These are phyloP conservation scores for Menidia menidia DNA, from an alignment of 2,797 vertebrate genomes.

Conservation along the genomic window DNA sequence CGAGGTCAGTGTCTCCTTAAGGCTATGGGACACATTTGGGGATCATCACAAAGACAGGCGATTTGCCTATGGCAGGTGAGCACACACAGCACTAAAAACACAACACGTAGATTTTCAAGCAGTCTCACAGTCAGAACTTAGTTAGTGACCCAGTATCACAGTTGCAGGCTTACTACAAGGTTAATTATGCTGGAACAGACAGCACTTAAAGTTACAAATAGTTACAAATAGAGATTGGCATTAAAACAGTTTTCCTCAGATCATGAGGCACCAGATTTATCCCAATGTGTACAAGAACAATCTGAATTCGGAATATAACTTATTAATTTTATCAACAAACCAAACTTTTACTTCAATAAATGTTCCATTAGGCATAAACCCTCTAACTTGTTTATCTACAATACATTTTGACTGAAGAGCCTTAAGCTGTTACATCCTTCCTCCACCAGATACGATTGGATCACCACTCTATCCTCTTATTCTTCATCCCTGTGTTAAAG, in stretches of 20 bases:
- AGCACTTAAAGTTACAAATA: constrained; percentile 20
- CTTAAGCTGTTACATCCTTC: constrained; percentile 59
- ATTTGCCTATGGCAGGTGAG: constrained; percentile 90
- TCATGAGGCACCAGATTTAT: constrained; percentile 16
- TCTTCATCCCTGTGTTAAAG: constrained; percentile 54
- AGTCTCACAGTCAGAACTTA: constrained; percentile 40
- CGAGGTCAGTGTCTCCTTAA: constrained; percentile 89
- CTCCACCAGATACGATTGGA: constrained; percentile 61
- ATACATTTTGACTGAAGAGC: constrained; percentile 49
- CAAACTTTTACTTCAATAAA: constrained; percentile 30
- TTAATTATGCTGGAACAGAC: constrained; percentile 33
- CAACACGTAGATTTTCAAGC: not conserved
- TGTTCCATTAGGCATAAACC: constrained; percentile 49
- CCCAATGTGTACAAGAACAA: not conserved
- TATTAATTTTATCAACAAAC: constrained; percentile 20
- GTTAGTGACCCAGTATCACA: constrained; percentile 60
- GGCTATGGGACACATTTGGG: constrained; percentile 90
- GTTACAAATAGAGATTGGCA: constrained; percentile 29
- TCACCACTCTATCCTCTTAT: constrained; percentile 69
- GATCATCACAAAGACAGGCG: constrained; percentile 91
- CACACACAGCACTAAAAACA: not conserved
- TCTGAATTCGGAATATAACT: constrained; percentile 6
- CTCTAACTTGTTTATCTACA: constrained; percentile 15
- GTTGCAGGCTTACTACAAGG: constrained; percentile 38
- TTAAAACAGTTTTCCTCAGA: constrained; percentile 22